phyloP scores from a whole-genome alignment of 1,140 invertebrate genomes.

The Papilio machaon region DNA sequence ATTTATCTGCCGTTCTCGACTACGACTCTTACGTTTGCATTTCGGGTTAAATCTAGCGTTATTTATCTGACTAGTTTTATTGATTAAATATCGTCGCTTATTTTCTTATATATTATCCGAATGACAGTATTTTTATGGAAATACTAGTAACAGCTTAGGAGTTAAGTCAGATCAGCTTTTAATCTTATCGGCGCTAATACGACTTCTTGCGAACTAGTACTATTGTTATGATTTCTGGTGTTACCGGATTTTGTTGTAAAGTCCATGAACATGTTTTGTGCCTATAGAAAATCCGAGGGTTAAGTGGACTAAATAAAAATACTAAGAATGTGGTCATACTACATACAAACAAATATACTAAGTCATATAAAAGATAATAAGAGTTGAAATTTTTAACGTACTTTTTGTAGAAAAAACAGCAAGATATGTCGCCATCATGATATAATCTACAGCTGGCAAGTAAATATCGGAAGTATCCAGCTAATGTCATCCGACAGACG shows the following conservation, averaged over 20 bases:
- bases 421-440: neutral
- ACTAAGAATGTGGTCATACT: neutral
- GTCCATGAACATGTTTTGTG: neutral
- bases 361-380: neutral
- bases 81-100: neutral
- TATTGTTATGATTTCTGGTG: neutral
- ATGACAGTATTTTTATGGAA: neutral
- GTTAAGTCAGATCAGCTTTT: neutral
- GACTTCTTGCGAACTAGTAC: neutral
- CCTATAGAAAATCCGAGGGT: neutral
- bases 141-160: neutral
- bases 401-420: neutral
- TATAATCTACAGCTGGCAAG: neutral
- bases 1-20: conserved; percentile 67
- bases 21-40: conserved; percentile 55
- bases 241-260: neutral
- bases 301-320: neutral
- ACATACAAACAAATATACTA: neutral
- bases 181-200: neutral
- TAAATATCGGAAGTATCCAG: conserved; percentile 6
- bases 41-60: conserved; percentile 57
- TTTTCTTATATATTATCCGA: neutral
- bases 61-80: conserved; percentile 39
- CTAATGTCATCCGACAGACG: neutral
- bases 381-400: neutral